Conservation (phyloP, 2,797 vertebrate genomes). For the Acropternis orthonyx region DNA sequence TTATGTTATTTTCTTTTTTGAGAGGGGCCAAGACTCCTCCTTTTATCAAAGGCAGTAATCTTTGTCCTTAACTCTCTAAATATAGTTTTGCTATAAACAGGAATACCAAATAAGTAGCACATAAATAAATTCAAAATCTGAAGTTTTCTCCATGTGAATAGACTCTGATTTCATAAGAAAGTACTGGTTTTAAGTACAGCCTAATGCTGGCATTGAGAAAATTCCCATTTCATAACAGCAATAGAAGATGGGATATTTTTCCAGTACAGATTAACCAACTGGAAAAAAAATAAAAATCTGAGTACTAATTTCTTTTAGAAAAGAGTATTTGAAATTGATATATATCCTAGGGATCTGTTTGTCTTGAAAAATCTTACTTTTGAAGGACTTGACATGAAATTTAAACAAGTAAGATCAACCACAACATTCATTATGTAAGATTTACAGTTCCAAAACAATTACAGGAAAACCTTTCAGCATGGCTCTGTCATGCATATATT, state of each 20-base stretch:
- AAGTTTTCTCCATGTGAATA: neutral
- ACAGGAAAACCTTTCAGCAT: neutral
- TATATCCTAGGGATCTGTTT: neutral
- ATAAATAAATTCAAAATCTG: neutral
- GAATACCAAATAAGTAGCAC: neutral
- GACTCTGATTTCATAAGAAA: neutral
- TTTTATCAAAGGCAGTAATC: neutral
- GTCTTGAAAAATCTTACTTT: neutral
- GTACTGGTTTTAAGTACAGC: constrained; percentile 7
- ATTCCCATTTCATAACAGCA: constrained; percentile 28
- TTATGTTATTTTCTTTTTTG: neutral
- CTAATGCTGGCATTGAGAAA: neutral
- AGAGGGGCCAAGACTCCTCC: neutral
- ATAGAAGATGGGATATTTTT: neutral
- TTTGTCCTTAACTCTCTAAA: neutral
- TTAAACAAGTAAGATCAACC: neutral
- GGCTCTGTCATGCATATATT: neutral
- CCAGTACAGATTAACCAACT: neutral
- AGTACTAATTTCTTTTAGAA: neutral
- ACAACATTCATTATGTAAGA: neutral
- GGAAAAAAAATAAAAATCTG: neutral
- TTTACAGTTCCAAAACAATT: neutral
- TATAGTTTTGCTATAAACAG: neutral
- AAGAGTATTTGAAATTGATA: neutral
- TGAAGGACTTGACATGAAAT: neutral